phyloP scores from a whole-genome alignment of 1,140 invertebrate species.

The Drosophila tani region DNA sequence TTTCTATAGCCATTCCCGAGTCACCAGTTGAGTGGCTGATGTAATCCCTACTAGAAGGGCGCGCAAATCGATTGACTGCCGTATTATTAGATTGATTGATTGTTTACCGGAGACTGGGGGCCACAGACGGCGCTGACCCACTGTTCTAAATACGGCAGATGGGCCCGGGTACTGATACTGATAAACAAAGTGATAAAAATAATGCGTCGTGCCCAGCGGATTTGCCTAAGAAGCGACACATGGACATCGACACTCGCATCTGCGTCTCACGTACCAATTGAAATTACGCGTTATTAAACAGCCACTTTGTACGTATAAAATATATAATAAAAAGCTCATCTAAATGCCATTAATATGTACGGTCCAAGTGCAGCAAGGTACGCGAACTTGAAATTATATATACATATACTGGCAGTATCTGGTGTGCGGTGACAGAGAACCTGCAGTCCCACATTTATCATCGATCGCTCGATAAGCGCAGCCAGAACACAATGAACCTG shows the following conservation, averaged over 20 bases:
- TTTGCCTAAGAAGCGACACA: constrained; percentile 46
- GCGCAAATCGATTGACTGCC: constrained; percentile 33
- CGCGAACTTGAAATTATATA: constrained; percentile 51
- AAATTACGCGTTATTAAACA: constrained; percentile 72
- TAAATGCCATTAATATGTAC: constrained; percentile 52
- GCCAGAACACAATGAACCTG: constrained; percentile 43
- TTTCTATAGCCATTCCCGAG: constrained; percentile 12
- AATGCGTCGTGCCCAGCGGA: constrained; percentile 57
- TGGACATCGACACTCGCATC: constrained; percentile 20
- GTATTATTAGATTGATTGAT: constrained; percentile 62
- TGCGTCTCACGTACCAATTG: constrained; percentile 66
- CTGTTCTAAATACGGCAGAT: constrained; percentile 19
- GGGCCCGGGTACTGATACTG: constrained; percentile 23
- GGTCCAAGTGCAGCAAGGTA: constrained; percentile 49
- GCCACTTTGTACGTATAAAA: constrained; percentile 22
- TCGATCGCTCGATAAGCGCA: constrained; percentile 62
- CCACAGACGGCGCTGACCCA: constrained; percentile 42
- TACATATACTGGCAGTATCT: constrained; percentile 2
- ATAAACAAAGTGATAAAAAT: constrained; percentile 79
- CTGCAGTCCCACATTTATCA: constrained; percentile 55
- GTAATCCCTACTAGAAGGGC: constrained; percentile 49
- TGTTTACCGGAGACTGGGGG: constrained; percentile 29
- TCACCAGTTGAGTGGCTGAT: constrained; percentile 31
- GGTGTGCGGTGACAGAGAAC: constrained; percentile 28
- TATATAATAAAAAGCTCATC: constrained; percentile 54